These are phyloP conservation scores for Limnephilus auricula DNA, from an alignment of 2,888 invertebrate species.

Conservation along the genomic window DNA sequence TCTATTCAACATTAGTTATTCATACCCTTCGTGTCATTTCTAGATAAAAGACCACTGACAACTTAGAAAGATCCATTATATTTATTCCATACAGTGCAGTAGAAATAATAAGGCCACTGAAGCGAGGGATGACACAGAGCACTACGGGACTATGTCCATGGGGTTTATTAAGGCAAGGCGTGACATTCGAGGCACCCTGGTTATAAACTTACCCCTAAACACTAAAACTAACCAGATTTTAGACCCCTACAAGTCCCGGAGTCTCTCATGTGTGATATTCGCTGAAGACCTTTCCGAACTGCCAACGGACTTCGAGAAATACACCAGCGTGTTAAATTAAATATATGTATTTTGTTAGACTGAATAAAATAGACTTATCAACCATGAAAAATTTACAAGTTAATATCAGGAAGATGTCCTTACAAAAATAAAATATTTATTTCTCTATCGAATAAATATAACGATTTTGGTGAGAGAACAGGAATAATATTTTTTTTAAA, in stretches of 20 bases:
- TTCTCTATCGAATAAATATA: not conserved
- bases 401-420: not conserved
- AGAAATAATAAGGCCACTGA: not conserved
- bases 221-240: conserved; percentile 58
- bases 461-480: not conserved
- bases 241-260: not conserved
- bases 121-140: conserved; percentile 36
- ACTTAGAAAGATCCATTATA: not conserved
- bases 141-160: not conserved
- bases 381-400: not conserved
- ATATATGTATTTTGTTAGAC: not conserved
- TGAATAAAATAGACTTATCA: not conserved
- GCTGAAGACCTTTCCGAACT: conserved; percentile 43
- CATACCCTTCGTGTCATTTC: conserved; percentile 18
- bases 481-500: too few species aligned
- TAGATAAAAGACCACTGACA: not conserved
- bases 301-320: conserved; percentile 29
- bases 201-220: conserved; percentile 59
- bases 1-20: not conserved
- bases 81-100: not conserved
- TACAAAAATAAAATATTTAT: not conserved
- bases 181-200: conserved; percentile 49
- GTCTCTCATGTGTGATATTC: conserved; percentile 39
- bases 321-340: conserved; percentile 20
- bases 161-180: conserved; percentile 63